Conservation (phyloP, 2,113 vertebrate species). For the Gambusia affinis region DNA sequence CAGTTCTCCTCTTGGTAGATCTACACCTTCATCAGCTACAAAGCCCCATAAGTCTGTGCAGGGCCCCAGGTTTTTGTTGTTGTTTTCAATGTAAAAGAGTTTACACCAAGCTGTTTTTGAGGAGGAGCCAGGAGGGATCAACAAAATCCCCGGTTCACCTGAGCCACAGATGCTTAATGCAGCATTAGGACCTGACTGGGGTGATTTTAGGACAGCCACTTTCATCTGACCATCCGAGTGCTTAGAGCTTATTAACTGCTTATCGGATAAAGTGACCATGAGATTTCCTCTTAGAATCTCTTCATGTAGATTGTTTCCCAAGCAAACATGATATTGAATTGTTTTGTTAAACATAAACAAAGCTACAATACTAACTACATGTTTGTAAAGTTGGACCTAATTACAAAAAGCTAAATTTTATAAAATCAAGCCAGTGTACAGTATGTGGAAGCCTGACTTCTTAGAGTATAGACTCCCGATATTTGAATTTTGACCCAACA, state of each 20-base stretch:
- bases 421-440: too few relatives aligned
- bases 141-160: constrained; percentile 1
- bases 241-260: constrained; percentile 3
- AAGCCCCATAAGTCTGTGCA: neutral
- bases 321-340: too few relatives aligned
- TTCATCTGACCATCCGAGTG: constrained; percentile 1
- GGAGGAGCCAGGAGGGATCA: constrained; percentile 5
- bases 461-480: too few relatives aligned
- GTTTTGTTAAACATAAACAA: too few relatives aligned
- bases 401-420: too few relatives aligned
- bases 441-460: too few relatives aligned
- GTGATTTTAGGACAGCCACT: neutral
- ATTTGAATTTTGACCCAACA: too few relatives aligned
- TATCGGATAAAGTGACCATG: neutral
- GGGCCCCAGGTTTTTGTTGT: neutral
- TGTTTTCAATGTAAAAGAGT: neutral
- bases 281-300: neutral
- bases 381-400: too few relatives aligned
- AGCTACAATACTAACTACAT: too few relatives aligned
- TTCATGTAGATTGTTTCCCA: too few relatives aligned
- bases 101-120: neutral
- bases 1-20: neutral
- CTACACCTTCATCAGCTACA: neutral
- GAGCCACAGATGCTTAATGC: neutral
- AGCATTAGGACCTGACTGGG: neutral